phyloP scores from a whole-genome alignment of 2,888 invertebrate species.

The Dioctria linearis region DNA sequence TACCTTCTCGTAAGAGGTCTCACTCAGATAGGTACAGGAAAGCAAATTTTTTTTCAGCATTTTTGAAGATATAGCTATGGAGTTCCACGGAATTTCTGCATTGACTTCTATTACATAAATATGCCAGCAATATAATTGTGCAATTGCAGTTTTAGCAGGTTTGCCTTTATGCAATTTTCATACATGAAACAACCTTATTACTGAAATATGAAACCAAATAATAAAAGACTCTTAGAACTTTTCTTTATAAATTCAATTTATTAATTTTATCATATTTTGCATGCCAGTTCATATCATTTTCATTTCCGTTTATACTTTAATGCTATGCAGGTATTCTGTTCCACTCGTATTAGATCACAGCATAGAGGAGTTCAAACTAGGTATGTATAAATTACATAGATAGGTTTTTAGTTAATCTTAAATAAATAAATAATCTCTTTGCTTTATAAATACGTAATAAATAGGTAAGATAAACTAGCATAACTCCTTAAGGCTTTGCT shows the following conservation, averaged over 20 bases:
- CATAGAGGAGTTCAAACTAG: constrained; percentile 44
- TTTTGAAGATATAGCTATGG: too few species aligned
- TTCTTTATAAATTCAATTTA: constrained; percentile 1
- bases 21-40: too few species aligned
- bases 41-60: too few species aligned
- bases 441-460: constrained; percentile 37
- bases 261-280: constrained; percentile 2
- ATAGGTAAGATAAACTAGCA: constrained; percentile 19
- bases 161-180: too few species aligned
- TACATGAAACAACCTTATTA: too few species aligned
- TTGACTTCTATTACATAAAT: too few species aligned
- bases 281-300: not conserved
- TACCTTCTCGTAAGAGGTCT: too few species aligned
- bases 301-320: constrained; percentile 19
- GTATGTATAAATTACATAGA: constrained; percentile 6
- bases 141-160: too few species aligned
- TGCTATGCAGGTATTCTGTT: constrained; percentile 21
- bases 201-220: too few species aligned
- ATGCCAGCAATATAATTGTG: too few species aligned
- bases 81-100: too few species aligned
- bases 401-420: constrained; percentile 16
- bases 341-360: constrained; percentile 46
- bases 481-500: constrained; percentile 52
- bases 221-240: too few species aligned
- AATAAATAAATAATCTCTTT: constrained; percentile 43